Percentiles rank a stretch among this genome's conserved stretches.
Conservation (phyloP, 92 coral and sea anemone genomes). For the Palythoa grandis region DNA sequence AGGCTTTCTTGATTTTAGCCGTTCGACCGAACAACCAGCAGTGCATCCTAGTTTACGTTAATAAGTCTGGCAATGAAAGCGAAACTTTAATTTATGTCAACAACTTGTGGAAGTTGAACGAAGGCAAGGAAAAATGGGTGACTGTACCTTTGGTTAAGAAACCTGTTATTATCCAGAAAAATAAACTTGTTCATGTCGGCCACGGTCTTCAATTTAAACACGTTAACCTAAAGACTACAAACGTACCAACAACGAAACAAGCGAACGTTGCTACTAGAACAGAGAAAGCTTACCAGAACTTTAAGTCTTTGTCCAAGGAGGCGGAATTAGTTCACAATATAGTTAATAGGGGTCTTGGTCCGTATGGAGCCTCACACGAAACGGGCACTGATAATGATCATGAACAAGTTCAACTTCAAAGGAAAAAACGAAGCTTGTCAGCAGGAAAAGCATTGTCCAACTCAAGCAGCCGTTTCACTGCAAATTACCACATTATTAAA, state of each 20-base stretch:
- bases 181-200: conserved; percentile 25
- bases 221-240: conserved; percentile 1
- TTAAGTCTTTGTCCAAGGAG: neutral
- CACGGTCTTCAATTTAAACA: conserved; percentile 4
- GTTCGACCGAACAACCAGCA: conserved; percentile 80
- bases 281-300: neutral
- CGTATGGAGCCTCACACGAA: too few species aligned
- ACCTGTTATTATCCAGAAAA: conserved; percentile 18
- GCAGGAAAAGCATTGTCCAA: neutral
- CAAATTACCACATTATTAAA: neutral
- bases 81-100: conserved; percentile 53
- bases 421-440: too few species aligned
- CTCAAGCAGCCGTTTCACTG: neutral
- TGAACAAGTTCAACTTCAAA: neutral
- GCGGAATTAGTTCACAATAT: neutral
- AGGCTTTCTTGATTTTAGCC: conserved; percentile 73
- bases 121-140: conserved; percentile 53
- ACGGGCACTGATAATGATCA: neutral
- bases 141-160: conserved; percentile 43
- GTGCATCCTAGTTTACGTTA: conserved; percentile 74
- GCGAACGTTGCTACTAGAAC: neutral
- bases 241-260: neutral
- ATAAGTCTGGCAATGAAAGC: conserved; percentile 57
- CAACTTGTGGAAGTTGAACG: conserved; percentile 60
- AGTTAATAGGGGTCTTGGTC: neutral